Percentiles rank a stretch among this genome's conserved stretches.
phyloP scores from a whole-genome alignment of 2,888 invertebrate species.

The Cremastinae sp. region DNA sequence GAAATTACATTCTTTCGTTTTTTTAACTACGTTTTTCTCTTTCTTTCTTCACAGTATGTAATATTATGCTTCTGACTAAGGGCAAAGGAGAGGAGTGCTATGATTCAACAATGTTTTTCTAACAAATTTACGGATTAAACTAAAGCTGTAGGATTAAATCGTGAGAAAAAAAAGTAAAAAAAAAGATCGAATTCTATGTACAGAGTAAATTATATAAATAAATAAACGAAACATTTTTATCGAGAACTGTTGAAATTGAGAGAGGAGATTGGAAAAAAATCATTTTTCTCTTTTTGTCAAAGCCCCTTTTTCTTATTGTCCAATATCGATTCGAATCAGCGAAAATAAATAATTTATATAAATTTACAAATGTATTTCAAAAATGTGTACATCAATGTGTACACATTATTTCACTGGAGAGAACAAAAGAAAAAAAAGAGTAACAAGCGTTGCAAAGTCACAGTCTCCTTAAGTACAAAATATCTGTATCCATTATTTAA shows the following conservation, averaged over 20 bases:
- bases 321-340: conserved; percentile 63
- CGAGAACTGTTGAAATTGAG: conserved; percentile 51
- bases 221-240: conserved; percentile 70
- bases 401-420: neutral
- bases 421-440: conserved; percentile 20
- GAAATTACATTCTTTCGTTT: conserved; percentile 9
- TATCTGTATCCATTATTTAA: conserved; percentile 75
- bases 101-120: no score
- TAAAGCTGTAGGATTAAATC: conserved; percentile 26
- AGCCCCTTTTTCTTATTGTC: conserved; percentile 11
- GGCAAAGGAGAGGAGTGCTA: conserved; percentile 11
- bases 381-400: neutral
- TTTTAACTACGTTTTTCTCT: neutral
- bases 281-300: conserved; percentile 48
- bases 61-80: conserved; percentile 9
- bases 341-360: conserved; percentile 56
- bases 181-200: conserved; percentile 71
- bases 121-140: conserved; percentile 31
- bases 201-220: conserved; percentile 72
- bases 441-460: conserved; percentile 70
- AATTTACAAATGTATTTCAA: conserved; percentile 4
- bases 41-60: conserved; percentile 21
- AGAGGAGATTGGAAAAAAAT: neutral
- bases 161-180: conserved; percentile 36
- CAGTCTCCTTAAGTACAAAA: conserved; percentile 76